Conservation (phyloP, 2,888 invertebrate genomes). For the Apodemia mormo region DNA sequence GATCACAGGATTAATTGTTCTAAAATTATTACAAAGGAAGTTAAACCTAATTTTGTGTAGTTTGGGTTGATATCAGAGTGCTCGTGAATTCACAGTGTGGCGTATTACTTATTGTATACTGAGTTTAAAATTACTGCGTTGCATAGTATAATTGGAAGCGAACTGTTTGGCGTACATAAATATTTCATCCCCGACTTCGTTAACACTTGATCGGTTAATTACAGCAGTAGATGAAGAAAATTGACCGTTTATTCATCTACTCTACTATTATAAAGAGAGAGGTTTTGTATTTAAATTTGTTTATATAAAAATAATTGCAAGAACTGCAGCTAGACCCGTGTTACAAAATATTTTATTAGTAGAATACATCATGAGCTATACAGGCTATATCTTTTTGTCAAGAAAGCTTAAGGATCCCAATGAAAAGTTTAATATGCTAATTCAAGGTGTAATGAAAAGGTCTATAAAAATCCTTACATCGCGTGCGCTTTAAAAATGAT, state of each 20-base stretch:
- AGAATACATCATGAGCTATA: no score
- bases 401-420: no score
- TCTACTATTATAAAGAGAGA: no score
- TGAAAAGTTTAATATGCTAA: no score
- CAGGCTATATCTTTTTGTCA: no score
- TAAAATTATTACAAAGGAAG: neutral
- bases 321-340: no score
- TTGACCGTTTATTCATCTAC: neutral
- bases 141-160: slow-evolving; percentile 6
- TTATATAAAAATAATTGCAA: no score
- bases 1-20: slow-evolving; percentile 32
- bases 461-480: no score
- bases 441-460: no score
- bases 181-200: neutral
- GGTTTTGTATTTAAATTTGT: no score
- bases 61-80: neutral
- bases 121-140: slow-evolving; percentile 9
- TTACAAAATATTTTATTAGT: no score
- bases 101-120: neutral
- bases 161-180: slow-evolving; percentile 6
- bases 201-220: slow-evolving; percentile 14
- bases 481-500: no score
- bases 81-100: neutral
- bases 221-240: neutral
- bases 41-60: neutral